A percentile compares a stretch with the other conserved stretches of the same genome.
Conservation (phyloP, 2,888 invertebrate genomes). For the Mythimna vitellina region DNA sequence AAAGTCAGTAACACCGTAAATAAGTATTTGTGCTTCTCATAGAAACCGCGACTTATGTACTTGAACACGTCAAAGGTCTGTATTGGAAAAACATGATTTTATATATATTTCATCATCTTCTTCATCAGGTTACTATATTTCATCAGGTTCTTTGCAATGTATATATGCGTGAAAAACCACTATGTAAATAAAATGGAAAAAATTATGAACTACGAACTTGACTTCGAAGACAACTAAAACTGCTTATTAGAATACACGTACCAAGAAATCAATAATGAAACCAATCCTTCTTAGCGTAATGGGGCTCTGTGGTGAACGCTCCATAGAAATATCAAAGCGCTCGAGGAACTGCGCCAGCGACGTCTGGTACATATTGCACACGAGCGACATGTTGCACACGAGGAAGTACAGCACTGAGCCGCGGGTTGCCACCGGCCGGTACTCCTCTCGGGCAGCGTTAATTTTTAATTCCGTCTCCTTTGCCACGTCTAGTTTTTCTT, state of each 20-base stretch:
- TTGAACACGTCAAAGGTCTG: constrained; percentile 94
- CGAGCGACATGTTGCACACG: constrained; percentile 96
- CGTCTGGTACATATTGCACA: constrained; percentile 97
- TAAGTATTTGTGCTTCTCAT: constrained; percentile 96
- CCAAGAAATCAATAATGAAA: constrained; percentile 93
- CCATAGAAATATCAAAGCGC: constrained; percentile 96
- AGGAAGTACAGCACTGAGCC: constrained; percentile 97
- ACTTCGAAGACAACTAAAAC: constrained; percentile 84
- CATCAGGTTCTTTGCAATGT: not conserved
- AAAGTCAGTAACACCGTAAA: constrained; percentile 95
- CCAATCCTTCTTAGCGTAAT: constrained; percentile 92
- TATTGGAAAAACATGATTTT: not conserved
- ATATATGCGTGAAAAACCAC: not conserved
- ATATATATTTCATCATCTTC: not conserved
- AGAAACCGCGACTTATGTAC: constrained; percentile 95
- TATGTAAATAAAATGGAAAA: not conserved
- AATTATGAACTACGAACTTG: constrained; percentile 92
- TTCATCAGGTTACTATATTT: not conserved
- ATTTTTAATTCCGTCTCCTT: constrained; percentile 96
- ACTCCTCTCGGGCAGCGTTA: constrained; percentile 96
- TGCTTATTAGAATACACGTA: not conserved
- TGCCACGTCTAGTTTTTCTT: constrained; percentile 94
- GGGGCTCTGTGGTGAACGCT: constrained; percentile 92
- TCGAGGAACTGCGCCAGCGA: constrained; percentile 96
- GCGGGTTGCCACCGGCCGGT: constrained; percentile 95